Percentiles rank a stretch among this genome's conserved stretches.
Evolutionary conservation across 1,140 invertebrate species (phyloP).

Genomic region (Philopotamus ludificatus): DNA sequence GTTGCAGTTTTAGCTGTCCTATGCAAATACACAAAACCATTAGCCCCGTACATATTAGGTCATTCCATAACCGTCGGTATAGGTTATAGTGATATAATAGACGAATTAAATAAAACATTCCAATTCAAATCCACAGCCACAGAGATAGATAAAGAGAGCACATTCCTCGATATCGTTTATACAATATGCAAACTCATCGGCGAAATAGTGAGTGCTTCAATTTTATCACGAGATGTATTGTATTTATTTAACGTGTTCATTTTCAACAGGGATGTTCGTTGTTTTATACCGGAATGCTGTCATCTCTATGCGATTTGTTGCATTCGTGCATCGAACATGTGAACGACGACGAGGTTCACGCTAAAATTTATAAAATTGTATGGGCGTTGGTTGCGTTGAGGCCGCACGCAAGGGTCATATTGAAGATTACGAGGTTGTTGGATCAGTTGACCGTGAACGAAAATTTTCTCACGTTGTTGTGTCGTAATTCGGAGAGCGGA

Average conservation of each 20-base stretch:
- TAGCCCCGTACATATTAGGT: constrained; percentile 7
- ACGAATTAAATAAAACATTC: not conserved
- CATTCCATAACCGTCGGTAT: not conserved
- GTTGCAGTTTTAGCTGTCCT: constrained; percentile 15
- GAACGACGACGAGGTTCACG: not conserved
- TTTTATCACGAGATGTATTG: not conserved
- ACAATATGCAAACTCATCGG: constrained; percentile 31
- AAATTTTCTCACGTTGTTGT: constrained; percentile 13
- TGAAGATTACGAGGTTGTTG: constrained; percentile 12
- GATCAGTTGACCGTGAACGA: not conserved
- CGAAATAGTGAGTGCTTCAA: constrained; percentile 30
- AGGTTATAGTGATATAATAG: not conserved
- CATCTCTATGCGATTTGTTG: constrained; percentile 26
- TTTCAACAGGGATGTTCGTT: constrained; percentile 34
- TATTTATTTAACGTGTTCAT: not conserved
- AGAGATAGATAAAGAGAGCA: not conserved
- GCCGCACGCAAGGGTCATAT: constrained; percentile 22
- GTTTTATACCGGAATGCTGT: constrained; percentile 29
- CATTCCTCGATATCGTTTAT: constrained; percentile 20
- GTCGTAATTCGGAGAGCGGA: constrained; percentile 6
- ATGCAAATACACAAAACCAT: constrained; percentile 19
- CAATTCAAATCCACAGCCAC: not conserved
- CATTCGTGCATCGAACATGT: constrained; percentile 12
- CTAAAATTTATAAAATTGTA: constrained; percentile 5
- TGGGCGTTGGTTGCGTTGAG: constrained; percentile 21